phyloP scores from a whole-genome alignment of 2,797 vertebrate genomes.

The Psittacula derbiana region DNA sequence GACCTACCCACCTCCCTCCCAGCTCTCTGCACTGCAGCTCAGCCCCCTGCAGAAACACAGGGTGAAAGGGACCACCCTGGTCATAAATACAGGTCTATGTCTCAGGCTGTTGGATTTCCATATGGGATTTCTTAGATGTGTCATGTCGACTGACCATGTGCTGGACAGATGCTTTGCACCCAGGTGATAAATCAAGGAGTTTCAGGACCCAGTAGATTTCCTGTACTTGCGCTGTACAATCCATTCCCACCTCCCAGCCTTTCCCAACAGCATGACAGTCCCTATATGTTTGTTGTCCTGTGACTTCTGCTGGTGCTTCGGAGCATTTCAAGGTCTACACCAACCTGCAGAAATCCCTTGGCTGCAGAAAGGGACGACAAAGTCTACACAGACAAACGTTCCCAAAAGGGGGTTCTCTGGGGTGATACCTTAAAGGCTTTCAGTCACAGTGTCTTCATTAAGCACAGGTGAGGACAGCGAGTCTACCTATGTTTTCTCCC shows the following conservation, averaged over 20 bases:
- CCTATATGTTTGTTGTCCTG: neutral
- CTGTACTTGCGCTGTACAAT: neutral
- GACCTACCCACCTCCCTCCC: neutral
- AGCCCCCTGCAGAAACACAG: neutral
- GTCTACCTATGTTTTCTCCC: neutral
- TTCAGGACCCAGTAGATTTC: neutral
- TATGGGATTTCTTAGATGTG: neutral
- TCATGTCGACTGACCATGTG: neutral
- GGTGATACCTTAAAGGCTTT: neutral
- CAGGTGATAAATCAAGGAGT: neutral
- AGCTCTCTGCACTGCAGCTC: neutral
- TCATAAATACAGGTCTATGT: neutral
- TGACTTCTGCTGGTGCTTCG: neutral
- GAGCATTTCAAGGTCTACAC: neutral
- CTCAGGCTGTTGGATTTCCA: neutral
- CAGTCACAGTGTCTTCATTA: neutral
- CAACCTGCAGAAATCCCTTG: neutral
- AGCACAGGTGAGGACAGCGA: neutral
- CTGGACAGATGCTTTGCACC: neutral
- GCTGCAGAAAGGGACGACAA: neutral
- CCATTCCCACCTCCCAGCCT: rapidly evolving
- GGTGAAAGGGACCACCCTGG: neutral
- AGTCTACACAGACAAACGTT: neutral
- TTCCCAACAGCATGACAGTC: neutral
- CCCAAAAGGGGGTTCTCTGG: neutral